Conservation (phyloP, 2,113 vertebrate genomes). For the Sprattus sprattus region DNA sequence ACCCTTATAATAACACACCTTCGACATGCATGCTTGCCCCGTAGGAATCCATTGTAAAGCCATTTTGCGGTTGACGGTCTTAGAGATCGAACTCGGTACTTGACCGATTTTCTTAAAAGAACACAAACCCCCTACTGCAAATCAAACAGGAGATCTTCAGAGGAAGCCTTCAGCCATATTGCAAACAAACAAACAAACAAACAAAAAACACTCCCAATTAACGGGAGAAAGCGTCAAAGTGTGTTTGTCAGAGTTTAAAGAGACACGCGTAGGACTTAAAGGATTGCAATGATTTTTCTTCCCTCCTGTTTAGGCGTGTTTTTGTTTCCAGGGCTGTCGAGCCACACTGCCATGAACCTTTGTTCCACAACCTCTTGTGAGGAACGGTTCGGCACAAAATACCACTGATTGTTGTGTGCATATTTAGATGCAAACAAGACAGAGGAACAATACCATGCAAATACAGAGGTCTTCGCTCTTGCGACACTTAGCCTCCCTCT, state of each 20-base stretch:
- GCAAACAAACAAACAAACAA: not conserved
- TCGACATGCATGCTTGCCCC: too few relatives aligned
- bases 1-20: too few relatives aligned
- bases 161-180: too few relatives aligned
- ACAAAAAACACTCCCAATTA: not conserved
- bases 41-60: too few relatives aligned
- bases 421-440: slow-evolving; percentile 31
- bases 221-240: not conserved
- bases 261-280: not conserved
- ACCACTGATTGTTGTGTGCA: not conserved
- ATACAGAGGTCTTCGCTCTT: slow-evolving; percentile 48
- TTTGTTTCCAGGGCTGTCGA: not conserved
- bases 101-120: not conserved
- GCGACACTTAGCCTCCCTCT: slow-evolving; percentile 56
- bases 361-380: not conserved
- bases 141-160: not conserved
- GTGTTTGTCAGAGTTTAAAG: not conserved
- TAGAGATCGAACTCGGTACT: too few relatives aligned
- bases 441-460: slow-evolving; percentile 60
- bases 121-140: not conserved
- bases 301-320: not conserved
- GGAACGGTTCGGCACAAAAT: not conserved
- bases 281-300: not conserved
- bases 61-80: too few relatives aligned
- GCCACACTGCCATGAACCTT: not conserved